These are phyloP conservation scores for Euproctis similis DNA, from an alignment of 2,888 invertebrate genomes.

Conservation along the genomic window DNA sequence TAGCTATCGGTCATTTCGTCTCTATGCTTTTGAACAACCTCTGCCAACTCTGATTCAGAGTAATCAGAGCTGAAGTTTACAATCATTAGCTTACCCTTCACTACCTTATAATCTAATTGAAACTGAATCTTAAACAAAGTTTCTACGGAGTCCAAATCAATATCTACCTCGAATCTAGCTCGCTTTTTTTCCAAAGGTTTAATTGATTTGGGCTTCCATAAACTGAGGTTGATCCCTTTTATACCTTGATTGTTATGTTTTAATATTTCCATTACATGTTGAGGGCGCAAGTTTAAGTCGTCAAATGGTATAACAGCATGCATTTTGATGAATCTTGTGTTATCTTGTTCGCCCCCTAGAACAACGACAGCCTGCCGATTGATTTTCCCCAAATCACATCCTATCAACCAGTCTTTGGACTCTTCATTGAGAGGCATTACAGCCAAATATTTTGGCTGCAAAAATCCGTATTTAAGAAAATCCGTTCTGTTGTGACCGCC, in stretches of 20 bases:
- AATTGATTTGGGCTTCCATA: slow-evolving; percentile 39
- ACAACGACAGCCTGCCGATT: slow-evolving; percentile 35
- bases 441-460: slow-evolving; percentile 45
- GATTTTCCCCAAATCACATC: slow-evolving; percentile 42
- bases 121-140: slow-evolving; percentile 37
- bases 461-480: slow-evolving; percentile 51
- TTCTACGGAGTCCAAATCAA: slow-evolving; percentile 55
- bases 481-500: slow-evolving; percentile 39
- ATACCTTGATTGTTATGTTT: slow-evolving; percentile 48
- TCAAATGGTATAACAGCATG: slow-evolving; percentile 23
- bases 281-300: slow-evolving; percentile 11
- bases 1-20: slow-evolving; percentile 47
- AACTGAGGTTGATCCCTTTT: slow-evolving; percentile 45
- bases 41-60: slow-evolving; percentile 28
- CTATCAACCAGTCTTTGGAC: slow-evolving; percentile 45
- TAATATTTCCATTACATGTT: slow-evolving; percentile 32
- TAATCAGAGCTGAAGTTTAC: slow-evolving; percentile 31
- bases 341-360: slow-evolving; percentile 35
- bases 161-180: slow-evolving; percentile 28
- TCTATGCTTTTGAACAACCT: slow-evolving; percentile 37
- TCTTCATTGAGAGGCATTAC: slow-evolving; percentile 51
- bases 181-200: slow-evolving; percentile 6
- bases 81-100: too few species aligned
- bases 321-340: slow-evolving; percentile 41
- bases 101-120: slow-evolving; percentile 40